Percentiles rank a stretch among this genome's conserved stretches.
Conservation (phyloP, 1,140 invertebrate species). For the Eriosoma lanigerum region DNA sequence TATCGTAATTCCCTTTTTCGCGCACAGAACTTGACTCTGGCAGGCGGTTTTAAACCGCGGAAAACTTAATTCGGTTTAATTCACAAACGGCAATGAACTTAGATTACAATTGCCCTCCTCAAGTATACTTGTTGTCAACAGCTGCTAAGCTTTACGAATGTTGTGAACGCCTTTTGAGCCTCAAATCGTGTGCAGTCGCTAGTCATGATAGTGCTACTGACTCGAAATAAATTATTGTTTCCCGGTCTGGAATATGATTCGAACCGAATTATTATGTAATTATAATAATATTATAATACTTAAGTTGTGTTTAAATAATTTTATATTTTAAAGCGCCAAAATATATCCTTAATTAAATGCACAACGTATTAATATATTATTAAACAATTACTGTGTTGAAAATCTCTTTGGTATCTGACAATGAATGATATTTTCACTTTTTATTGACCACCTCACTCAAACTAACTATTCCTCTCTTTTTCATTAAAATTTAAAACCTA, state of each 20-base stretch:
- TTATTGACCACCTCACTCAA: too few relatives aligned
- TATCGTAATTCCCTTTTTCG: slow-evolving; percentile 15
- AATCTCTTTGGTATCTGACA: too few relatives aligned
- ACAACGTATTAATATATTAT: too few relatives aligned
- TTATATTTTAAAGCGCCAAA: background rate
- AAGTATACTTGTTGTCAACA: slow-evolving; percentile 12
- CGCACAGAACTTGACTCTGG: background rate
- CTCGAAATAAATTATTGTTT: background rate
- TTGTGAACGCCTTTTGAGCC: too few relatives aligned
- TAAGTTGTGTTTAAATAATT: background rate
- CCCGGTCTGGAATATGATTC: background rate
- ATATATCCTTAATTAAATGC: background rate
- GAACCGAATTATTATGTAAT: background rate
- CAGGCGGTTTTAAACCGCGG: background rate
- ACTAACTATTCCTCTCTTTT: too few relatives aligned
- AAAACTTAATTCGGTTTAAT: slow-evolving; percentile 33
- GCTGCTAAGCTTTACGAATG: too few relatives aligned
- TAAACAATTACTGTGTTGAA: too few relatives aligned
- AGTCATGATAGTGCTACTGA: background rate
- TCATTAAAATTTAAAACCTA: too few relatives aligned
- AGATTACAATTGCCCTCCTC: background rate
- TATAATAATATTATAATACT: background rate
- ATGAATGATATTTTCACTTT: too few relatives aligned
- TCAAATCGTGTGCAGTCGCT: background rate
- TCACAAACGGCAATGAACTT: slow-evolving; percentile 17